These are phyloP conservation scores for Oscheius onirici DNA, from an alignment of 2,888 invertebrate species.

Conservation along the genomic window DNA sequence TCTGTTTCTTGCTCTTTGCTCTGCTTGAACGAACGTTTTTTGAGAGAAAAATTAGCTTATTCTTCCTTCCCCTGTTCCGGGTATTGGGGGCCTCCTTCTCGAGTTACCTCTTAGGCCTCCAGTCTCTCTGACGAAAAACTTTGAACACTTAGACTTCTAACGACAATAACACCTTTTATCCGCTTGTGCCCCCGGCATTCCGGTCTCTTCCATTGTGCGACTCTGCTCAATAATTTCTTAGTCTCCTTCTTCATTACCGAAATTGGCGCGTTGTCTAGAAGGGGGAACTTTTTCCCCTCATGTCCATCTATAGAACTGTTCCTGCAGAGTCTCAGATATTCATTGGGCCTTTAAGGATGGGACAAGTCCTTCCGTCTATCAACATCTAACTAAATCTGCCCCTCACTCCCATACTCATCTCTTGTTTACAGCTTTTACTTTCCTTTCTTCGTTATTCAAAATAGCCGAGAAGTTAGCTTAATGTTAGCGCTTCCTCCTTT, in stretches of 20 bases:
- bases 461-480: no score
- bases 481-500: not conserved
- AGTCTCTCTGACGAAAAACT: no score
- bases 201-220: slow-evolving; percentile 18
- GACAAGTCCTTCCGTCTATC: not conserved
- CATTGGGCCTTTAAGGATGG: not conserved
- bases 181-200: not conserved
- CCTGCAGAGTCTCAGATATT: not conserved
- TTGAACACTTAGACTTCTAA: no score
- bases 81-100: not conserved
- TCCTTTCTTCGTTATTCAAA: not conserved
- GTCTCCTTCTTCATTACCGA: slow-evolving; percentile 1
- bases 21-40: not conserved
- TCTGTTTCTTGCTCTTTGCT: not conserved
- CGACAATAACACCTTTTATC: not conserved
- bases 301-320: not conserved
- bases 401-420: slow-evolving; percentile 1
- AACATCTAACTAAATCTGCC: slow-evolving; percentile 13
- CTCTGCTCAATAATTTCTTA: slow-evolving; percentile 21
- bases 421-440: not conserved
- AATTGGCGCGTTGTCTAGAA: slow-evolving; percentile 11
- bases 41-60: not conserved
- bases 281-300: no score
- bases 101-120: no score
- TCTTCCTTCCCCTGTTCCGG: not conserved